Evolutionary conservation across 2,888 invertebrate species (phyloP).

Genomic region (Lordiphosa andalusiaca): DNA sequence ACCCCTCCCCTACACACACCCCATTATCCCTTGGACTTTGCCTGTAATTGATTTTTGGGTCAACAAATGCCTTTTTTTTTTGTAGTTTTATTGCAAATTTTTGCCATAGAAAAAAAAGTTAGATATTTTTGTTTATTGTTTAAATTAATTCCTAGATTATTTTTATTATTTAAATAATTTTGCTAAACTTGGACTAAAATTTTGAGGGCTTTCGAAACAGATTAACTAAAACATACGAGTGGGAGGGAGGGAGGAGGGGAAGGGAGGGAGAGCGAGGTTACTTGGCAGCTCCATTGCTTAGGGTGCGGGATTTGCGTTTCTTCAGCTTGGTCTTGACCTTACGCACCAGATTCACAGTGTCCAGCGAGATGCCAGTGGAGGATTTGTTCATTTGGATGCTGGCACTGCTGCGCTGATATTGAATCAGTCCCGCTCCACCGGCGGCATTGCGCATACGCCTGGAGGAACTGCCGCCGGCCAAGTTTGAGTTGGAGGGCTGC

Average conservation of each 20-base stretch:
- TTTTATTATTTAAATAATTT: constrained; percentile 30
- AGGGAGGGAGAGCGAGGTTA: neutral
- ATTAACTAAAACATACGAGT: constrained; percentile 1
- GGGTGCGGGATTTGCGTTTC: constrained; percentile 62
- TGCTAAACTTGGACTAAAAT: constrained; percentile 48
- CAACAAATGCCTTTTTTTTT: constrained; percentile 10
- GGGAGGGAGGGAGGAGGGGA: neutral
- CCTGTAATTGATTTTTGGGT: constrained; percentile 43
- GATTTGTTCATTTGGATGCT: constrained; percentile 18
- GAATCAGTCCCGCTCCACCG: constrained; percentile 3
- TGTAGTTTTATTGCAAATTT: constrained; percentile 33
- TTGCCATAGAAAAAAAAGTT: constrained; percentile 26
- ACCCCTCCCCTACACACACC: no score
- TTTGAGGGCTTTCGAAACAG: constrained; percentile 20
- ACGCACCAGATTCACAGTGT: constrained; percentile 80
- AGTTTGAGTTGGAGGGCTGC: constrained; percentile 29
- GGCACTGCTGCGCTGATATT: constrained; percentile 21
- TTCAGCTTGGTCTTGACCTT: constrained; percentile 77
- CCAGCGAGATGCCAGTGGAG: constrained; percentile 75
- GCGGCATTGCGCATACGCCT: constrained; percentile 42
- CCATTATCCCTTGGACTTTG: constrained; percentile 2
- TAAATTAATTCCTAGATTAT: constrained; percentile 27
- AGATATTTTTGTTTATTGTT: constrained; percentile 24
- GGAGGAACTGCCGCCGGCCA: constrained; percentile 25
- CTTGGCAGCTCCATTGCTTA: constrained; percentile 23